Conservation (phyloP, 92 coral and sea anemone genomes). For the Zoanthus gigantus region DNA sequence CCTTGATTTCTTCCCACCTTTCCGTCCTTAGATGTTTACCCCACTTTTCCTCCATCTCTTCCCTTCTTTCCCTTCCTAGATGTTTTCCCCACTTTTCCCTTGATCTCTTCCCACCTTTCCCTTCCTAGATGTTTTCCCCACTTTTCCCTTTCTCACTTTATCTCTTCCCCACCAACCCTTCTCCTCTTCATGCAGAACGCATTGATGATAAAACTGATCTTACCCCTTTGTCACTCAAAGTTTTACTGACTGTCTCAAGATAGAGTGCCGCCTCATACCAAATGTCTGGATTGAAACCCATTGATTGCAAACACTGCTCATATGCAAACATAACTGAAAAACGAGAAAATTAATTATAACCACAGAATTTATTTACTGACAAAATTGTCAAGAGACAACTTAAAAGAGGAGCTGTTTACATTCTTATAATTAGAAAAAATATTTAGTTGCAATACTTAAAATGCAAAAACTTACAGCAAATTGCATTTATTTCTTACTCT, state of each 20-base stretch:
- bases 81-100: not conserved
- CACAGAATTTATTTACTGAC: not conserved
- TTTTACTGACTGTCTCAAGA: slow-evolving; percentile 88
- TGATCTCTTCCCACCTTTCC: not conserved
- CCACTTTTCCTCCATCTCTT: too few relatives aligned
- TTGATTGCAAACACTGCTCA: slow-evolving; percentile 91
- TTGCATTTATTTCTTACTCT: too few relatives aligned
- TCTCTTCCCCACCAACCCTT: not conserved
- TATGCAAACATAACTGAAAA: slow-evolving; percentile 91
- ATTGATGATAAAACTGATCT: not conserved
- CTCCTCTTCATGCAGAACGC: too few relatives aligned
- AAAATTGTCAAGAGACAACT: too few relatives aligned
- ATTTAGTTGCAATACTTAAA: too few relatives aligned
- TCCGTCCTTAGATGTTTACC: too few relatives aligned
- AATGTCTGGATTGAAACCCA: slow-evolving; percentile 93
- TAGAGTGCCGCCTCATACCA: slow-evolving; percentile 97
- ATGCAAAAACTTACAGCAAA: too few relatives aligned
- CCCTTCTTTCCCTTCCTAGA: too few relatives aligned
- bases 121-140: not conserved
- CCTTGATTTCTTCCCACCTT: too few relatives aligned
- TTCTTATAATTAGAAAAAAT: too few relatives aligned
- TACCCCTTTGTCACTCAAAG: slow-evolving; percentile 91
- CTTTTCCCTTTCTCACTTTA: not conserved
- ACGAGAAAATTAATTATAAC: not conserved
- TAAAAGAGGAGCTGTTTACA: too few relatives aligned